These are phyloP conservation scores for Embiotoca jacksoni DNA, from an alignment of 2,113 vertebrate genomes.

Conservation along the genomic window DNA sequence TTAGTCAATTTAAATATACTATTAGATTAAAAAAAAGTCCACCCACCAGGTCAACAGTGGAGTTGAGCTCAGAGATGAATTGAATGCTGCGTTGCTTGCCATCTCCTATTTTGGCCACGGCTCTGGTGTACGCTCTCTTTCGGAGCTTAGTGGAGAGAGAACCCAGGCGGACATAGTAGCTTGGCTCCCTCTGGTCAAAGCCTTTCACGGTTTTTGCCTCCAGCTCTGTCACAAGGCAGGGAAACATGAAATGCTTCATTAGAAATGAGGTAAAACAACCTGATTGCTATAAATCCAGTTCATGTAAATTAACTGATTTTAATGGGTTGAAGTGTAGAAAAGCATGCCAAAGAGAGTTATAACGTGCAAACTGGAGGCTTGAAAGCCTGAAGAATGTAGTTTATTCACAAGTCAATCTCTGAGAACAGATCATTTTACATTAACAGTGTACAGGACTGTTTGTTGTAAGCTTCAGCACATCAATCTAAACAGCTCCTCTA, in stretches of 20 bases:
- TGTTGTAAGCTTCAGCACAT: not conserved
- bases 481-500: slow-evolving; percentile 23
- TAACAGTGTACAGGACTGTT: slow-evolving; percentile 1
- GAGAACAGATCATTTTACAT: not conserved
- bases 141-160: slow-evolving; percentile 90
- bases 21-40: not conserved
- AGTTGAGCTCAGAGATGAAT: slow-evolving; percentile 88
- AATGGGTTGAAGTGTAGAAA: no score
- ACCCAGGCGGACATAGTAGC: slow-evolving; percentile 90
- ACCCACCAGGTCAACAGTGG: slow-evolving; percentile 90
- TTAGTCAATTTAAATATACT: no score
- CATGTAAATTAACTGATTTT: no score
- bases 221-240: slow-evolving; percentile 80
- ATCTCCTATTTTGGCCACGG: slow-evolving; percentile 85
- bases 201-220: slow-evolving; percentile 85
- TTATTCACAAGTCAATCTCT: not conserved
- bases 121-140: slow-evolving; percentile 88
- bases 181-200: slow-evolving; percentile 85
- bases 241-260: not conserved
- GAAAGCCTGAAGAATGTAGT: not conserved
- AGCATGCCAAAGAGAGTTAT: no score
- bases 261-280: slow-evolving; percentile 7
- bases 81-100: slow-evolving; percentile 88
- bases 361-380: no score
- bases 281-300: no score